phyloP scores from a whole-genome alignment of 1,140 invertebrate genomes.

The Cotesia typhae region DNA sequence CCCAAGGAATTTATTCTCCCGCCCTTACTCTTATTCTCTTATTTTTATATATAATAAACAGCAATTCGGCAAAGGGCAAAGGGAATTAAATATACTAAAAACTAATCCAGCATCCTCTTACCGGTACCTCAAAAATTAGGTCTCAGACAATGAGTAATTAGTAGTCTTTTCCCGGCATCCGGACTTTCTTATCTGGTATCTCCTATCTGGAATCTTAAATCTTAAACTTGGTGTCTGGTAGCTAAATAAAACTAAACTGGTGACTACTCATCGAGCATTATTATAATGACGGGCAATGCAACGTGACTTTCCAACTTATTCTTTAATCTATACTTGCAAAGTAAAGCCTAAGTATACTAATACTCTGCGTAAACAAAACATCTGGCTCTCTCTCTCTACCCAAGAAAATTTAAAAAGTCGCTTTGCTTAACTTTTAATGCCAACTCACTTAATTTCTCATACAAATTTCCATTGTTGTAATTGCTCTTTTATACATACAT shows the following conservation, averaged over 20 bases:
- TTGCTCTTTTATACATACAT: too few species aligned
- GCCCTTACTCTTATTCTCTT: constrained; percentile 12
- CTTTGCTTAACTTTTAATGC: neutral
- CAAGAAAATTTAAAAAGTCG: neutral
- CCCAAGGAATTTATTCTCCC: constrained; percentile 21
- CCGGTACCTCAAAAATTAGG: too few species aligned
- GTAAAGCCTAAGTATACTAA: neutral
- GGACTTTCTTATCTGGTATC: too few species aligned
- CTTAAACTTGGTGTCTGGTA: too few species aligned
- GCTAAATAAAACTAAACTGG: neutral
- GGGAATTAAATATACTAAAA: too few species aligned
- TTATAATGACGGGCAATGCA: neutral
- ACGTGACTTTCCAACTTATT: constrained; percentile 11
- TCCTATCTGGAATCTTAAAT: too few species aligned
- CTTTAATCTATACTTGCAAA: neutral
- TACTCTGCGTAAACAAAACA: neutral
- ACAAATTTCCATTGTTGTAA: neutral
- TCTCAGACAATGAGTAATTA: too few species aligned
- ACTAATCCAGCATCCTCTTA: too few species aligned
- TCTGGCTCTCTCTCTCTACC: constrained; percentile 6
- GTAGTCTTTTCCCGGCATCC: too few species aligned
- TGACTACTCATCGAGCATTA: neutral
- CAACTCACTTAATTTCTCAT: constrained; percentile 10
- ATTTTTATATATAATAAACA: too few species aligned
- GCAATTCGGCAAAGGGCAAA: too few species aligned